A percentile compares a stretch with the other conserved stretches of the same genome.
phyloP scores from a whole-genome alignment of 2,888 invertebrate genomes.

The Drosophila ezoana region DNA sequence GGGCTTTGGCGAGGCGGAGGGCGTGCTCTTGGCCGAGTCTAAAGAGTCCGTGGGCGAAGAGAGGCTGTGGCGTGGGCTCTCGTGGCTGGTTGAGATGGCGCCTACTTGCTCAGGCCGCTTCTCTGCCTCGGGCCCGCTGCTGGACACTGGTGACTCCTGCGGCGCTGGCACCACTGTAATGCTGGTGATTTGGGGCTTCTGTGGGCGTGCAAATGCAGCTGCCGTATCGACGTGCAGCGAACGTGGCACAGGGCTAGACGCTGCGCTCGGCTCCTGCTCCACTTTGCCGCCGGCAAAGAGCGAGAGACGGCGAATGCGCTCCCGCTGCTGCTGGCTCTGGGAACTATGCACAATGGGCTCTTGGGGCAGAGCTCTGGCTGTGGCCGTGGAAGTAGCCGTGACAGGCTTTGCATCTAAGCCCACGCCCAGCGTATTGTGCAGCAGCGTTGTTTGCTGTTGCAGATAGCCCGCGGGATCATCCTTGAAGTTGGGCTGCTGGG shows the following conservation, averaged over 20 bases:
- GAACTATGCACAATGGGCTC: slow-evolving; percentile 64
- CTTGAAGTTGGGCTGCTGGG: slow-evolving; percentile 90
- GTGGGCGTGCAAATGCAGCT: slow-evolving; percentile 63
- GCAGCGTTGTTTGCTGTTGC: slow-evolving; percentile 94
- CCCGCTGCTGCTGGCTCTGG: slow-evolving; percentile 72
- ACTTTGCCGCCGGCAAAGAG: slow-evolving; percentile 56
- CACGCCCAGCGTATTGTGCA: slow-evolving; percentile 92
- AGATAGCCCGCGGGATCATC: slow-evolving; percentile 96
- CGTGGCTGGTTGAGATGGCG: slow-evolving; percentile 93
- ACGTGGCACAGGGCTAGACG: slow-evolving; percentile 20
- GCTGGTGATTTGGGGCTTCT: slow-evolving; percentile 59
- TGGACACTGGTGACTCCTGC: slow-evolving; percentile 83
- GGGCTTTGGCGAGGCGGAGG: slow-evolving; percentile 69
- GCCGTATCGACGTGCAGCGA: slow-evolving; percentile 60
- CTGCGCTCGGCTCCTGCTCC: slow-evolving; percentile 40
- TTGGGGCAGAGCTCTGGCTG: slow-evolving; percentile 44
- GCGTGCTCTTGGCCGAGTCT: slow-evolving; percentile 71
- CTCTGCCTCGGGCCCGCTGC: slow-evolving; percentile 63
- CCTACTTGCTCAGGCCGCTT: slow-evolving; percentile 93
- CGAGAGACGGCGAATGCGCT: slow-evolving; percentile 72
- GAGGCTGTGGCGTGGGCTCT: slow-evolving; percentile 89
- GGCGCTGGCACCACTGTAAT: slow-evolving; percentile 85
- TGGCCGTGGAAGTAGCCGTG: slow-evolving; percentile 14
- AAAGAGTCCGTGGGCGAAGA: slow-evolving; percentile 86
- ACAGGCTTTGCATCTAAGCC: slow-evolving; percentile 86